A percentile compares a stretch with the other conserved stretches of the same genome.
Evolutionary conservation across 2,113 vertebrate species (phyloP).

Genomic region (Megaleporinus macrocephalus): DNA sequence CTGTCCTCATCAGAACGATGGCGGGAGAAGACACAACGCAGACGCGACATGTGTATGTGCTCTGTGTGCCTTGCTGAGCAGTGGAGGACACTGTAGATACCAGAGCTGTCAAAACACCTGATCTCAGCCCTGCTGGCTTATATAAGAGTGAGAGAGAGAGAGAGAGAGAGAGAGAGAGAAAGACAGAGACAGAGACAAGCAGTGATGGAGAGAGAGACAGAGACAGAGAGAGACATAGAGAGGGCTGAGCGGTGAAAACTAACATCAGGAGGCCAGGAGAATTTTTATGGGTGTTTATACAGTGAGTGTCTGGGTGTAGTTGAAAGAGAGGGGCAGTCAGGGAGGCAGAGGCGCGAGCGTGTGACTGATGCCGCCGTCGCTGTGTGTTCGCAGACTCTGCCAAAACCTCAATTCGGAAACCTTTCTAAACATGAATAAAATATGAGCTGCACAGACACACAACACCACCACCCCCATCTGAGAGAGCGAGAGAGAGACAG

Average conservation of each 20-base stretch:
- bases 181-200: not conserved
- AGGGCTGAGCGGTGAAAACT: not conserved
- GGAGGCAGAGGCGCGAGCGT: not conserved
- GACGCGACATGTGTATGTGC: not conserved
- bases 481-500: slow-evolving; percentile 23
- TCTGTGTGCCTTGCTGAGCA: slow-evolving; percentile 18
- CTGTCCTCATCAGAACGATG: not conserved
- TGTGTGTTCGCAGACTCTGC: slow-evolving; percentile 16
- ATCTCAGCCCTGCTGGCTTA: slow-evolving; percentile 20
- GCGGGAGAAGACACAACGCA: slow-evolving; percentile 4
- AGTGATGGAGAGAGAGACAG: not conserved
- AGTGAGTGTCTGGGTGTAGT: slow-evolving; percentile 1
- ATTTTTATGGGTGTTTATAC: slow-evolving; percentile 37
- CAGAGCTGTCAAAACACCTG: slow-evolving; percentile 26
- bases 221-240: not conserved
- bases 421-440: slow-evolving; percentile 56
- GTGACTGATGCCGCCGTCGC: slow-evolving; percentile 6
- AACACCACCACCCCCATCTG: slow-evolving; percentile 21
- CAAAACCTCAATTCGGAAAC: slow-evolving; percentile 43
- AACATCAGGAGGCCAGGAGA: slow-evolving; percentile 14
- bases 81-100: slow-evolving; percentile 31
- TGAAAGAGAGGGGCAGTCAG: slow-evolving; percentile 33
- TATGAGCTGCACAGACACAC: slow-evolving; percentile 34
- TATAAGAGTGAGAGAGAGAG: not conserved
- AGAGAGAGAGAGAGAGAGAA: not conserved